phyloP scores from a whole-genome alignment of 2,888 invertebrate genomes.

The Sphaerophoria taeniata region DNA sequence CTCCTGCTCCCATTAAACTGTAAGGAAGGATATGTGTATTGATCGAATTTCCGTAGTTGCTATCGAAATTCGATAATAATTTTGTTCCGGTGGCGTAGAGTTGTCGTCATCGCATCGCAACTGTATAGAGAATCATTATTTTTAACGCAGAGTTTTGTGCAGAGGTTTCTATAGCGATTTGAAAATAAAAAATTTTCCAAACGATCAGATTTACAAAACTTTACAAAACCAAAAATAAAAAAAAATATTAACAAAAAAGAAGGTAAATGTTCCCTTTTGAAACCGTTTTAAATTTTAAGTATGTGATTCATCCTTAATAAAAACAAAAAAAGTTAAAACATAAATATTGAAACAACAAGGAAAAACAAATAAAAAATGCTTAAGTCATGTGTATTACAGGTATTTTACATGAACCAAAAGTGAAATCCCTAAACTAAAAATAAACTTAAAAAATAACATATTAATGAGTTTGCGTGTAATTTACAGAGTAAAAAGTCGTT shows the following conservation, averaged over 20 bases:
- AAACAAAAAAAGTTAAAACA: constrained; percentile 29
- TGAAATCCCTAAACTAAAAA: constrained; percentile 30
- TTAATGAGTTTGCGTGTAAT: constrained; percentile 33
- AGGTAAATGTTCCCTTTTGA: constrained; percentile 67
- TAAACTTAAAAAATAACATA: constrained; percentile 30
- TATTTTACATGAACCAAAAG: constrained; percentile 62
- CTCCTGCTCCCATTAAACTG: neutral
- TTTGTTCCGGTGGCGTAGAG: constrained; percentile 34
- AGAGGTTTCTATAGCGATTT: constrained; percentile 30
- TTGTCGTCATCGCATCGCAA: neutral
- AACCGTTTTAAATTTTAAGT: constrained; percentile 58
- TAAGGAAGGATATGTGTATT: constrained; percentile 25
- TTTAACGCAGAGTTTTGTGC: neutral
- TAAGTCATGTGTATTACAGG: constrained; percentile 72
- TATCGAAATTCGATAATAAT: constrained; percentile 69
- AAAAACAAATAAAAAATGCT: constrained; percentile 49
- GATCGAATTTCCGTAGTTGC: constrained; percentile 66
- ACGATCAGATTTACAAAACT: neutral
- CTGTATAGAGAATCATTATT: too few species aligned
- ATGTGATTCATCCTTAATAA: constrained; percentile 67
- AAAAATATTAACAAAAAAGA: constrained; percentile 22
- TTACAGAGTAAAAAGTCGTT: constrained; percentile 54
- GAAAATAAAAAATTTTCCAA: constrained; percentile 21
- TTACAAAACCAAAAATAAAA: neutral
- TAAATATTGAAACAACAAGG: neutral